phyloP scores from a whole-genome alignment of 2,888 invertebrate genomes.

The Caenorhabditis japonica region DNA sequence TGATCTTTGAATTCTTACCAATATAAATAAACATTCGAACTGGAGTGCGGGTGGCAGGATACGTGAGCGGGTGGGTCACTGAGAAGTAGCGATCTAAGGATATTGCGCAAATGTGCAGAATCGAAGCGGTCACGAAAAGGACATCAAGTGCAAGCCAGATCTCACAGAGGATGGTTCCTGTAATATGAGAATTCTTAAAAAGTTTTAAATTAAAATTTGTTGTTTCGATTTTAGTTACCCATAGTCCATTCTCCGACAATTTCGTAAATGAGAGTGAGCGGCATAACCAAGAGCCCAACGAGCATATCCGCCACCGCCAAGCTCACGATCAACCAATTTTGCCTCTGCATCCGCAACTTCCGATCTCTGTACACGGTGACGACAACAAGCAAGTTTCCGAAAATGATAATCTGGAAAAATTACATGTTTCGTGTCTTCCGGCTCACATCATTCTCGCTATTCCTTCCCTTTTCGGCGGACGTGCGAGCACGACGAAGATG shows the following conservation, averaged over 20 bases:
- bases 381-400: conserved; percentile 75
- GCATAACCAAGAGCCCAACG: conserved; percentile 79
- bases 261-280: conserved; percentile 79
- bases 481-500: neutral
- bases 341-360: conserved; percentile 77
- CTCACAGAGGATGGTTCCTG: conserved; percentile 78
- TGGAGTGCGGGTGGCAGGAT: conserved; percentile 74
- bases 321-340: conserved; percentile 80
- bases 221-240: conserved; percentile 69
- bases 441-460: conserved; percentile 20
- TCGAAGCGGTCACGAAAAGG: conserved; percentile 80
- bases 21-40: conserved; percentile 73
- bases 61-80: conserved; percentile 74
- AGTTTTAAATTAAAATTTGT: too few species aligned
- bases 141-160: conserved; percentile 80
- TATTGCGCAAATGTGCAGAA: conserved; percentile 78
- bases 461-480: neutral
- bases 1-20: conserved; percentile 55
- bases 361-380: conserved; percentile 75
- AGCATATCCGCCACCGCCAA: conserved; percentile 78
- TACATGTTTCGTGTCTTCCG: conserved; percentile 7
- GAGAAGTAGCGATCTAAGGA: conserved; percentile 76
- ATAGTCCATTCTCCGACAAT: conserved; percentile 80
- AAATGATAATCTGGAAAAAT: conserved; percentile 73
- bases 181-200: neutral